A percentile compares a stretch with the other conserved stretches of the same genome.
Evolutionary conservation across 2,888 invertebrate genomes (phyloP).

Genomic region (Hypomecis punctinalis): DNA sequence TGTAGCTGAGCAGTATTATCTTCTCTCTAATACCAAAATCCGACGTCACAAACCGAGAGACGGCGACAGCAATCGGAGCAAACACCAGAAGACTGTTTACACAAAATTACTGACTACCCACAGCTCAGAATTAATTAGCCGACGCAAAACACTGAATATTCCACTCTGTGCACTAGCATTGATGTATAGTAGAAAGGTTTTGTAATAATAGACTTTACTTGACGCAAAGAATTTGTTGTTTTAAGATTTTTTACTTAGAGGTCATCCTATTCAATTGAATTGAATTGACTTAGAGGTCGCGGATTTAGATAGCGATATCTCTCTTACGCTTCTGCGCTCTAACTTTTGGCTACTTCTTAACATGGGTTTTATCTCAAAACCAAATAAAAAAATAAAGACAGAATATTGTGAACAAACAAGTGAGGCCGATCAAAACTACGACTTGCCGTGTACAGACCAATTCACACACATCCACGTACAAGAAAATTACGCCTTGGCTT

Average conservation of each 20-base stretch:
- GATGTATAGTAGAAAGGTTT: constrained; percentile 21
- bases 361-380: too few relatives aligned
- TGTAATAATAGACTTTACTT: background rate
- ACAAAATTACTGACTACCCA: constrained; percentile 50
- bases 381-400: too few relatives aligned
- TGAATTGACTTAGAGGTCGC: too few relatives aligned
- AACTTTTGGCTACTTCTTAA: too few relatives aligned
- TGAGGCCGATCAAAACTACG: too few relatives aligned
- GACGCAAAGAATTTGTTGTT: background rate
- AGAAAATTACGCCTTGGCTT: too few relatives aligned
- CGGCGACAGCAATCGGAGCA: constrained; percentile 31
- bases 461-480: too few relatives aligned
- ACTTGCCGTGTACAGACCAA: too few relatives aligned
- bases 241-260: background rate
- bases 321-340: too few relatives aligned
- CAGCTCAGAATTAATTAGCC: constrained; percentile 59
- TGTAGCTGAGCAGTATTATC: background rate
- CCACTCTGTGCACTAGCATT: constrained; percentile 32
- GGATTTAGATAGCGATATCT: too few relatives aligned
- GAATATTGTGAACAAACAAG: too few relatives aligned
- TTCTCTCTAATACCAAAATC: background rate
- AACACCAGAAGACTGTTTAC: constrained; percentile 49
- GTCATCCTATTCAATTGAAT: too few relatives aligned
- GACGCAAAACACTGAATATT: constrained; percentile 58
- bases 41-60: constrained; percentile 8